phyloP scores from a whole-genome alignment of 2,888 invertebrate genomes.

The Callyntrura sp. region DNA sequence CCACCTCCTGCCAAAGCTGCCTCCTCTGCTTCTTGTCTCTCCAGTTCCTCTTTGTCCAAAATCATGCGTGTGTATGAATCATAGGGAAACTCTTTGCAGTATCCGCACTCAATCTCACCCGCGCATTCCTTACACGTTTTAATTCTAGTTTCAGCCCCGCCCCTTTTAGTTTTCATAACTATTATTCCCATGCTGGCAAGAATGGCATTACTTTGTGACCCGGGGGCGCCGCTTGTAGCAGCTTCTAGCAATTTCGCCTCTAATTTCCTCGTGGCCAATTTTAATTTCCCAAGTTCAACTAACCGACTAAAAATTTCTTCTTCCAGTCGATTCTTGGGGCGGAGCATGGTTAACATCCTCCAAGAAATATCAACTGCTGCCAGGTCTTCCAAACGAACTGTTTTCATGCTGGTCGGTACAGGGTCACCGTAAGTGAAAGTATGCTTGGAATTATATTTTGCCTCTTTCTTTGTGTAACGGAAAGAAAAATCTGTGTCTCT shows the following conservation, averaged over 20 bases:
- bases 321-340: conserved; percentile 93
- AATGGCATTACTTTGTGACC: conserved; percentile 73
- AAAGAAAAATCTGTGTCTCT: conserved; percentile 88
- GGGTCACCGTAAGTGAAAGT: conserved; percentile 91
- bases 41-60: conserved; percentile 83
- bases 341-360: conserved; percentile 95
- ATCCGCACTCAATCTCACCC: conserved; percentile 92
- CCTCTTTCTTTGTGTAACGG: conserved; percentile 91
- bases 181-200: conserved; percentile 80
- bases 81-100: conserved; percentile 88
- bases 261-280: conserved; percentile 77
- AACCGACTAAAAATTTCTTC: conserved; percentile 94
- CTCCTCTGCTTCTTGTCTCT: conserved; percentile 84
- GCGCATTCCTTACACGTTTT: conserved; percentile 90
- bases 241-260: conserved; percentile 78
- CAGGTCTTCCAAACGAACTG: conserved; percentile 91
- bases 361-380: conserved; percentile 95
- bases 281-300: conserved; percentile 82
- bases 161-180: conserved; percentile 80
- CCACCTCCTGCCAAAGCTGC: conserved; percentile 53
- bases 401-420: conserved; percentile 92
- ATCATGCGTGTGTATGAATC: conserved; percentile 87
- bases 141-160: conserved; percentile 81
- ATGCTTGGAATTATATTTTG: conserved; percentile 88
- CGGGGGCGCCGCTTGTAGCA: conserved; percentile 73